Evolutionary conservation across 2,113 vertebrate genomes (phyloP).

Genomic region (Siphamia tubifer): DNA sequence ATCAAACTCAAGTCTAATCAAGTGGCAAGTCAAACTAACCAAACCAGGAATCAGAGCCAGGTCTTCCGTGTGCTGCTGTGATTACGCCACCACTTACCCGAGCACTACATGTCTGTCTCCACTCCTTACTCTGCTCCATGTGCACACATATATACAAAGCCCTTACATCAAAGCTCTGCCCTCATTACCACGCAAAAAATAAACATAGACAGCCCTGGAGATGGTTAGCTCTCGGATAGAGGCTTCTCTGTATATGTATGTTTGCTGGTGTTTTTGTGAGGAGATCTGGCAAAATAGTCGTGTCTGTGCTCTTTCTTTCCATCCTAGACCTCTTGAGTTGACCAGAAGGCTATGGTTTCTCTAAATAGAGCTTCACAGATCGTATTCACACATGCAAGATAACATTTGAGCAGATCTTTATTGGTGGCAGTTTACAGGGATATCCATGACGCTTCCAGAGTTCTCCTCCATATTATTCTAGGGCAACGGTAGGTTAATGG

Average conservation of each 20-base stretch:
- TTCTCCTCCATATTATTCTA: conserved; percentile 58
- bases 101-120: conserved; percentile 54
- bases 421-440: conserved; percentile 51
- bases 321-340: conserved; percentile 10
- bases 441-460: conserved; percentile 53
- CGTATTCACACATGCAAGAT: conserved; percentile 36
- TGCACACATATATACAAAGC: conserved; percentile 56
- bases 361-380: conserved; percentile 29
- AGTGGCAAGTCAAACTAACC: conserved; percentile 6
- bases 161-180: conserved; percentile 48
- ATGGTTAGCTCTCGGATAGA: conserved; percentile 46
- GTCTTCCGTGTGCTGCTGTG: conserved; percentile 35
- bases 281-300: conserved; percentile 23
- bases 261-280: conserved; percentile 46
- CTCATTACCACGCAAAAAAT: conserved; percentile 50
- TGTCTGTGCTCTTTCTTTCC: conserved; percentile 34
- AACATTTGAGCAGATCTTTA: conserved; percentile 44
- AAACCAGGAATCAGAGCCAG: conserved; percentile 25
- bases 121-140: conserved; percentile 39
- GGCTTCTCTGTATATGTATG: conserved; percentile 40
- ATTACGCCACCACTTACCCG: conserved; percentile 42
- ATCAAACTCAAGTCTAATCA: conserved; percentile 13
- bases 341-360: conserved; percentile 21
- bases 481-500: conserved; percentile 69
- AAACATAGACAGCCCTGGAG: conserved; percentile 58